These are phyloP conservation scores for Eremophila alpestris DNA, from an alignment of 2,797 vertebrate species.

Conservation along the genomic window DNA sequence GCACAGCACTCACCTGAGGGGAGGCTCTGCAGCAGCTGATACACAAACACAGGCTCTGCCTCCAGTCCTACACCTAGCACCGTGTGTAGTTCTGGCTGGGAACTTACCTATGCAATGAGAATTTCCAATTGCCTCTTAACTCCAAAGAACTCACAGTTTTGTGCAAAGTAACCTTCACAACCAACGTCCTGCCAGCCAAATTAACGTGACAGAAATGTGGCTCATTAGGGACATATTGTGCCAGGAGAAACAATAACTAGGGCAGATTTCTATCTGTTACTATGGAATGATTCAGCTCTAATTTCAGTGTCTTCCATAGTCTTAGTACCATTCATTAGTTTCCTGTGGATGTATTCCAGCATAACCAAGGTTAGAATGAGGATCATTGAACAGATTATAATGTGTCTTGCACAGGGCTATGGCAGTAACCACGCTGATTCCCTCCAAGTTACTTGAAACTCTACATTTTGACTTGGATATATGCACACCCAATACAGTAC, in stretches of 20 bases:
- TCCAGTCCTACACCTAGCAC: neutral
- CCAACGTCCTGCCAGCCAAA: neutral
- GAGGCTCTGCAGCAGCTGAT: neutral
- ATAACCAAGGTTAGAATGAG: neutral
- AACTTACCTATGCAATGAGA: neutral
- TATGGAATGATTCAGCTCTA: neutral
- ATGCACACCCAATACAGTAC: neutral
- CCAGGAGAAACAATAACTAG: neutral
- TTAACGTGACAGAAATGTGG: neutral
- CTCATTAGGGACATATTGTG: neutral
- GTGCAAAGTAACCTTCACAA: neutral
- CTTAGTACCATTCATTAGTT: neutral
- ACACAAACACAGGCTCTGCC: neutral
- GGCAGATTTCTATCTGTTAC: neutral
- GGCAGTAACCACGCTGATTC: neutral
- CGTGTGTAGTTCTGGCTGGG: rapidly evolving
- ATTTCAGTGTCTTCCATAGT: neutral
- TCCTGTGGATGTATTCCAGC: neutral
- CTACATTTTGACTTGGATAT: neutral
- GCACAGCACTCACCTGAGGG: neutral
- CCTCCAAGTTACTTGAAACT: neutral
- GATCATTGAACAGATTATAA: neutral
- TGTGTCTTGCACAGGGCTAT: neutral
- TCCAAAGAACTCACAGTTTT: neutral
- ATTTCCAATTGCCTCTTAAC: neutral